Percentiles rank a stretch among this genome's conserved stretches.
These are phyloP conservation scores for Streptopelia turtur DNA, from an alignment of 2,797 vertebrate genomes.

Conservation along the genomic window DNA sequence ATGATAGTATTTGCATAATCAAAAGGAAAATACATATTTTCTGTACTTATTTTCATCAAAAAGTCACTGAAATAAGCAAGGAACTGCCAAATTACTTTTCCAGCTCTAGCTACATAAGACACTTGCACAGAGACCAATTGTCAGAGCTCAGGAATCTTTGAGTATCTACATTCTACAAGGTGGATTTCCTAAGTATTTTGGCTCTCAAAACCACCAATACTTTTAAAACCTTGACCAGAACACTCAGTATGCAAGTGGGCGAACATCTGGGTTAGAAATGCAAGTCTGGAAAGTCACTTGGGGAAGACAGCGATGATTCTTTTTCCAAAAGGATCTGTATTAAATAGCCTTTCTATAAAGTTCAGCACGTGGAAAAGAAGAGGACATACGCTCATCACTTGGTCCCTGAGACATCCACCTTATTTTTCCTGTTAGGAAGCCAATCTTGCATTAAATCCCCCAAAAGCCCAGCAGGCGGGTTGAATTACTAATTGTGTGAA, in stretches of 20 bases:
- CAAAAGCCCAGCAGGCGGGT: background rate
- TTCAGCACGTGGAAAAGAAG: background rate
- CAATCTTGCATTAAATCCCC: background rate
- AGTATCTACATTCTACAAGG: background rate
- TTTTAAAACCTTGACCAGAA: background rate
- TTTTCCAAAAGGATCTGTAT: background rate
- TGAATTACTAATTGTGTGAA: background rate
- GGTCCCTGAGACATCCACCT: background rate
- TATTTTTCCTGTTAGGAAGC: background rate
- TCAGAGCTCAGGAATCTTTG: background rate
- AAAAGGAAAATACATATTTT: background rate
- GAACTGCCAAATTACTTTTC: background rate
- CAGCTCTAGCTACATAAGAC: background rate
- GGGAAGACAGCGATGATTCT: background rate
- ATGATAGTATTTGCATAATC: background rate
- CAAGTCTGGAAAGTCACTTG: background rate
- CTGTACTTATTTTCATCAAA: background rate
- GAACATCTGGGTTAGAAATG: background rate
- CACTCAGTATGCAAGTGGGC: fast-evolving
- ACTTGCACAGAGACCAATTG: background rate
- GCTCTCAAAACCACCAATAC: background rate
- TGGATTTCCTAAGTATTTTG: background rate
- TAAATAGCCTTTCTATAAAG: background rate
- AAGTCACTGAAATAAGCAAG: background rate
- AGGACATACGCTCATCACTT: background rate